A percentile compares a stretch with the other conserved stretches of the same genome.
These are phyloP conservation scores for Dryas iulia DNA, from an alignment of 1,140 invertebrate species.

Conservation along the genomic window DNA sequence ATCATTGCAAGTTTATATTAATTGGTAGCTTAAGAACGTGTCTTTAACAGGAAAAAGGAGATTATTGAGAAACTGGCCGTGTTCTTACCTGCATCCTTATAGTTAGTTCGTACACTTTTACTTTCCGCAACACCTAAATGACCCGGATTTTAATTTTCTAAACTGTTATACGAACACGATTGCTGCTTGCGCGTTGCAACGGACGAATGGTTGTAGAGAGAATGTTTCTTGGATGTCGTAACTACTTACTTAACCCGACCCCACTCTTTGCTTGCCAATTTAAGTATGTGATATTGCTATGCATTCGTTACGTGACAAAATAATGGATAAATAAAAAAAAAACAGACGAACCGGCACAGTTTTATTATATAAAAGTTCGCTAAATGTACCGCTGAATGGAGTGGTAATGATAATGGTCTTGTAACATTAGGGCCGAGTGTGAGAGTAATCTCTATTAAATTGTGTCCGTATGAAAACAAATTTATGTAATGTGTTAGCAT, in stretches of 20 bases:
- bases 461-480: slow-evolving; percentile 1
- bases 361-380: slow-evolving; percentile 17
- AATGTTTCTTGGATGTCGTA: slow-evolving; percentile 61
- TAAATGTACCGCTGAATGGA: not conserved
- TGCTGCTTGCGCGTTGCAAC: slow-evolving; percentile 39
- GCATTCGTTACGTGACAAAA: slow-evolving; percentile 44
- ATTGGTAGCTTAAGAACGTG: slow-evolving; percentile 25
- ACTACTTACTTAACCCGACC: slow-evolving; percentile 71
- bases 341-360: not conserved
- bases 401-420: not conserved
- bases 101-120: slow-evolving; percentile 46
- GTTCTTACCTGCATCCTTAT: slow-evolving; percentile 29
- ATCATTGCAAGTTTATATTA: slow-evolving; percentile 33
- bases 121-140: slow-evolving; percentile 42
- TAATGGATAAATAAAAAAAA: slow-evolving; percentile 30
- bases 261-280: slow-evolving; percentile 40
- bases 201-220: slow-evolving; percentile 46
- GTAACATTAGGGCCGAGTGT: no score
- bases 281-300: slow-evolving; percentile 15
- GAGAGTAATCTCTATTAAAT: not conserved
- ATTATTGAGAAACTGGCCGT: slow-evolving; percentile 5
- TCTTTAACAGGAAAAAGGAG: slow-evolving; percentile 20
- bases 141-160: slow-evolving; percentile 58
- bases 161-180: slow-evolving; percentile 37
- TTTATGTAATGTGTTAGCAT: slow-evolving; percentile 6